These are phyloP conservation scores for Murina feae DNA, from an alignment of 2,113 vertebrate species.

Conservation along the genomic window DNA sequence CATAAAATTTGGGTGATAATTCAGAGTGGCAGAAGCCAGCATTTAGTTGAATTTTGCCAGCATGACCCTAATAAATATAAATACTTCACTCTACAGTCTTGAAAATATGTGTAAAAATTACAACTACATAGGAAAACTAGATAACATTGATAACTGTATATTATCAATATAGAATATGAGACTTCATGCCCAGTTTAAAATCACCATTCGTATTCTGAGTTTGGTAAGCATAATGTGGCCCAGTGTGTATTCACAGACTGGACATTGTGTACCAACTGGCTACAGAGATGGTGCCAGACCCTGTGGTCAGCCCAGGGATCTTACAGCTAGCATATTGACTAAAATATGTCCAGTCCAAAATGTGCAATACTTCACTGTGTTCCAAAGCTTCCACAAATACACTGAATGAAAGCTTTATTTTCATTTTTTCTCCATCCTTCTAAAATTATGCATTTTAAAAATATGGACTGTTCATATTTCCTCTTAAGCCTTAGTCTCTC, in stretches of 20 bases:
- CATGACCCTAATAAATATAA: neutral
- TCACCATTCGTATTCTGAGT: neutral
- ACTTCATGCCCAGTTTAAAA: neutral
- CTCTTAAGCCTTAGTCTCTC: neutral
- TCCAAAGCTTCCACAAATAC: neutral
- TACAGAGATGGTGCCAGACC: neutral
- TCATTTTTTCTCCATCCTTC: neutral
- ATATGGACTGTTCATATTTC: neutral
- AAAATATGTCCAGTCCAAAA: slow-evolving; percentile 20
- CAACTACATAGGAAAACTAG: neutral
- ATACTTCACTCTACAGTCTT: neutral
- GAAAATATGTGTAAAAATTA: neutral
- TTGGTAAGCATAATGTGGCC: neutral
- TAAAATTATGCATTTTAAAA: neutral
- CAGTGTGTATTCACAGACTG: neutral
- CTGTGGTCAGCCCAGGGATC: neutral
- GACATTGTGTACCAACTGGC: neutral
- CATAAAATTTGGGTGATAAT: neutral
- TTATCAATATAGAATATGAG: neutral
- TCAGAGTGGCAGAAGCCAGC: neutral
- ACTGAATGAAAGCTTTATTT: neutral
- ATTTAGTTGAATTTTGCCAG: neutral
- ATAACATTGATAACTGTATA: neutral
- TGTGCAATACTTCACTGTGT: neutral
- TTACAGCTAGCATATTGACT: neutral